phyloP scores from a whole-genome alignment of 2,888 invertebrate species.

The Smittia aterrima region DNA sequence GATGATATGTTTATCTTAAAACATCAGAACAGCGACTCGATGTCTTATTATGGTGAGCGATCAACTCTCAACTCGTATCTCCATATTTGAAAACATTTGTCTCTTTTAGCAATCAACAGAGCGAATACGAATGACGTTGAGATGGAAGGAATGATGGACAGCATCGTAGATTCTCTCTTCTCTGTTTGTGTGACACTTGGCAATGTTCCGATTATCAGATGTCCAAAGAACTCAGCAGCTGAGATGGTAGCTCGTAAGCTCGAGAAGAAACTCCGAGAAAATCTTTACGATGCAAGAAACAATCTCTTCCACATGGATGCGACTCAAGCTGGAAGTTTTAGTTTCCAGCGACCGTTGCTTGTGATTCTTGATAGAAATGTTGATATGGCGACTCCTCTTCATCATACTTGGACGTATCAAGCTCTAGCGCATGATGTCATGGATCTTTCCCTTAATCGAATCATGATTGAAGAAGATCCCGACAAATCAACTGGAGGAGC shows the following conservation, averaged over 20 bases:
- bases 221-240: slow-evolving; percentile 94
- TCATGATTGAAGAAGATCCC: slow-evolving; percentile 66
- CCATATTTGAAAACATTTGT: too few relatives aligned
- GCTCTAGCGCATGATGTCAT: slow-evolving; percentile 95
- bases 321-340: slow-evolving; percentile 69
- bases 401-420: slow-evolving; percentile 99
- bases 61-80: not conserved
- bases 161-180: slow-evolving; percentile 93
- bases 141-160: slow-evolving; percentile 92
- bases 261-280: slow-evolving; percentile 95
- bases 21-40: slow-evolving; percentile 84
- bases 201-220: slow-evolving; percentile 58
- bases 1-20: slow-evolving; percentile 94
- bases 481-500: slow-evolving; percentile 59
- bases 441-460: slow-evolving; percentile 82
- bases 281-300: slow-evolving; percentile 93
- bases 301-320: slow-evolving; percentile 90
- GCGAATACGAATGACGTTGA: slow-evolving; percentile 93
- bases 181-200: slow-evolving; percentile 97
- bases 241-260: slow-evolving; percentile 97
- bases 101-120: slow-evolving; percentile 83
- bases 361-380: slow-evolving; percentile 90
- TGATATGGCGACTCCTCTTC: slow-evolving; percentile 95
- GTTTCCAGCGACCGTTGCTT: slow-evolving; percentile 90
- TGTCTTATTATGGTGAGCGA: slow-evolving; percentile 84